Evolutionary conservation across 2,888 invertebrate species (phyloP).

Genomic region (Pegoplata infirma): DNA sequence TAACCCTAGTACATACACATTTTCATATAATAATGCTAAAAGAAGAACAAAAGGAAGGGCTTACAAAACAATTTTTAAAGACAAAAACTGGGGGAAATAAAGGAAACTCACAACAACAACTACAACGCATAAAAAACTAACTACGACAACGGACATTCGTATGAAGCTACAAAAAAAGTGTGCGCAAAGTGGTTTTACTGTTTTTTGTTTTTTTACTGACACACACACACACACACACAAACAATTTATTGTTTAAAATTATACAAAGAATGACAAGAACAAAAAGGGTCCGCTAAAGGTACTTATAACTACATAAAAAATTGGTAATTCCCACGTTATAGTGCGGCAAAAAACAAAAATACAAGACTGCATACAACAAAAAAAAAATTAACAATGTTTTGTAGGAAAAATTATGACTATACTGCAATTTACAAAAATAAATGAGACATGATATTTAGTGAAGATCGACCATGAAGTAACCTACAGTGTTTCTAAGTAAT

Average conservation of each 20-base stretch:
- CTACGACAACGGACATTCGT: constrained; percentile 21
- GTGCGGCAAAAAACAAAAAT: constrained; percentile 55
- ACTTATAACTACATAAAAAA: constrained; percentile 31
- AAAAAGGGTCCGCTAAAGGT: constrained; percentile 43
- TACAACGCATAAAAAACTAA: neutral
- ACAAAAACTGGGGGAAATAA: constrained; percentile 6
- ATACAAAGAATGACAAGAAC: constrained; percentile 28
- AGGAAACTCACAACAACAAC: constrained; percentile 36
- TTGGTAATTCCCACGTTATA: constrained; percentile 62
- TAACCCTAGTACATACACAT: no score
- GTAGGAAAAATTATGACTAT: constrained; percentile 55
- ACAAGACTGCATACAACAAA: constrained; percentile 33
- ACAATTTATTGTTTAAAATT: constrained; percentile 40
- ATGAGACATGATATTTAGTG: neutral
- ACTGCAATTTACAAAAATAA: constrained; percentile 48
- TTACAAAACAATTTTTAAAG: constrained; percentile 34
- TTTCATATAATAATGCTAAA: neutral
- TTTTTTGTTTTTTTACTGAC: constrained; percentile 1
- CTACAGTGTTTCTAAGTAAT: neutral
- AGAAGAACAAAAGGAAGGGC: constrained; percentile 32
- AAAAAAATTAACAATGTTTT: constrained; percentile 34
- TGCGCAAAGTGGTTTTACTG: constrained; percentile 29
- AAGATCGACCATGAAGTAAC: neutral
- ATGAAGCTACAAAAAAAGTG: constrained; percentile 10
- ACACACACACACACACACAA: no score